phyloP scores from a whole-genome alignment of 2,113 vertebrate species.

The Platichthys flesus region DNA sequence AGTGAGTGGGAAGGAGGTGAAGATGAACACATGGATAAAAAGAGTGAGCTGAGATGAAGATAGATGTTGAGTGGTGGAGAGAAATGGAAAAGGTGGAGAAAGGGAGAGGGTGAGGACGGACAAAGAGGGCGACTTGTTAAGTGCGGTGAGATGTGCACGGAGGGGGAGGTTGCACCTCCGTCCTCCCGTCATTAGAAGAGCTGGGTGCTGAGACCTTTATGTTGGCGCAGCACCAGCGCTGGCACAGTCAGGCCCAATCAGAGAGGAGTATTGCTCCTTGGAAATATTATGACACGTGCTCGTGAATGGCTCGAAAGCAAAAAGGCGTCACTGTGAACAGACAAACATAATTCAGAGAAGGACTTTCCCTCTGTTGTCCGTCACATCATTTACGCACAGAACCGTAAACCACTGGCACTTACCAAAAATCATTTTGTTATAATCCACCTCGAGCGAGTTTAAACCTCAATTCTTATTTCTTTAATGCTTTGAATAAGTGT shows the following conservation, averaged over 20 bases:
- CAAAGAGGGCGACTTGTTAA: slow-evolving; percentile 31
- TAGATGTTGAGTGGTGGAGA: slow-evolving; percentile 42
- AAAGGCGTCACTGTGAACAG: slow-evolving; percentile 40
- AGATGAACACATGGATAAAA: slow-evolving; percentile 27
- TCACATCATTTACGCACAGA: slow-evolving; percentile 1
- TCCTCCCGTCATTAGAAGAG: slow-evolving; percentile 50
- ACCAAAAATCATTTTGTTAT: slow-evolving; percentile 7
- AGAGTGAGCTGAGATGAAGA: slow-evolving; percentile 34
- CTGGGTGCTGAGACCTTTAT: slow-evolving; percentile 50
- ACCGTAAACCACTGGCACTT: slow-evolving; percentile 11
- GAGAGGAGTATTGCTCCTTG: slow-evolving; percentile 27
- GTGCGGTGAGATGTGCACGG: slow-evolving; percentile 24
- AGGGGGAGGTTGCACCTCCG: slow-evolving; percentile 35
- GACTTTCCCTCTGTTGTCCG: slow-evolving; percentile 39
- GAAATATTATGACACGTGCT: slow-evolving; percentile 58
- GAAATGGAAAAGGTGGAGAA: slow-evolving; percentile 33
- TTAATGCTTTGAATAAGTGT: background rate
- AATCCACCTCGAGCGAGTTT: slow-evolving; percentile 7
- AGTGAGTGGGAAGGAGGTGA: slow-evolving; percentile 25
- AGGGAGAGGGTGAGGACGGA: slow-evolving; percentile 35
- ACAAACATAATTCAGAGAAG: slow-evolving; percentile 47
- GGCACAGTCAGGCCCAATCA: slow-evolving; percentile 13
- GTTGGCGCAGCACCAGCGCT: slow-evolving; percentile 47
- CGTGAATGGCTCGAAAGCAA: slow-evolving; percentile 31
- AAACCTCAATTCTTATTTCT: background rate